Conservation (phyloP, 1,140 invertebrate species). For the Brachionus plicatilis region DNA sequence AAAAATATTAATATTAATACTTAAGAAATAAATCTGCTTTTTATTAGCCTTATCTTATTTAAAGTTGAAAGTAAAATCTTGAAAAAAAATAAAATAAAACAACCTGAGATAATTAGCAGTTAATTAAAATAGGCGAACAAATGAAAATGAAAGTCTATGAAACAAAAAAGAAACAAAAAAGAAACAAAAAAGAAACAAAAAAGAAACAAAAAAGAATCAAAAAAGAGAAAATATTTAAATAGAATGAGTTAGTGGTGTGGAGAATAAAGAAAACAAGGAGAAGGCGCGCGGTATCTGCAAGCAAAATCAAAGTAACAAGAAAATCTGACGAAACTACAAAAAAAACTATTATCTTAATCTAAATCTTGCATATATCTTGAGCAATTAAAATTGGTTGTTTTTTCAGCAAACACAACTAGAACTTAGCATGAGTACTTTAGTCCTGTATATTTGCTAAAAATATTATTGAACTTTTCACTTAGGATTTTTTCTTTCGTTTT, state of each 20-base stretch:
- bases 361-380: conserved; percentile 31
- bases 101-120: conserved; percentile 36
- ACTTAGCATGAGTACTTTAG: background rate
- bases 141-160: background rate
- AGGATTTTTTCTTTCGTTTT: background rate
- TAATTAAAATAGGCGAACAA: conserved; percentile 21
- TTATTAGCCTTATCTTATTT: conserved; percentile 35
- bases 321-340: conserved; percentile 4
- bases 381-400: background rate
- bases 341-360: conserved; percentile 25
- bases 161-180: background rate
- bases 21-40: background rate
- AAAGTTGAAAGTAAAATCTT: conserved; percentile 16
- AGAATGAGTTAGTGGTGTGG: background rate
- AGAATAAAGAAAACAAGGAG: background rate
- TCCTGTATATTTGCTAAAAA: background rate
- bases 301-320: background rate
- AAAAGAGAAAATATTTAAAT: background rate
- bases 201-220: background rate
- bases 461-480: conserved; percentile 8
- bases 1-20: background rate
- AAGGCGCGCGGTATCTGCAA: background rate
- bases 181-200: too few species aligned
- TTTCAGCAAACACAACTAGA: background rate
- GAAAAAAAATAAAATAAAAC: background rate